Evolutionary conservation across 2,113 vertebrate genomes (phyloP), one percentile per base, ranked within the genome.

Genomic region (Cochlearius cochlearius): DNA sequence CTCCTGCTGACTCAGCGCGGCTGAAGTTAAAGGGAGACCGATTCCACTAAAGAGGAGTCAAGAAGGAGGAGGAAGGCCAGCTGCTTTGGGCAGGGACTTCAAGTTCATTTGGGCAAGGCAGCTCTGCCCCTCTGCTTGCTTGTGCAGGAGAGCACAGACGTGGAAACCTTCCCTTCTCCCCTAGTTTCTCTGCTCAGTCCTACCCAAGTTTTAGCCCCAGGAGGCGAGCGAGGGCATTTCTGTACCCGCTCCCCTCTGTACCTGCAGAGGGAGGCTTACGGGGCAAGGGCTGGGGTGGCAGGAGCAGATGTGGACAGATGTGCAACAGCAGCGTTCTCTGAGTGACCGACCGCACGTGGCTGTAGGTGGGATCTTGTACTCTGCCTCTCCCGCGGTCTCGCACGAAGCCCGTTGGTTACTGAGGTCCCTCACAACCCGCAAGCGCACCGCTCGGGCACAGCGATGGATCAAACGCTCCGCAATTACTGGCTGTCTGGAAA

Each of bases 251-350:
- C 11, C 60, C 14, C 18, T 11, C 32, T 5, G 10, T 3, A 0
- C 30, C 2, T 2, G 45, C 11, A 9, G 58, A 7, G 27, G 7
- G 11, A 1, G 29, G 58, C 5, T 16, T 18, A 0, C 0, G 16
- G 20, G 15, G 86, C 8, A 4, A 5, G 32, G 6, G 58, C 0
- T 14, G 50, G 59, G 53, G 4, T 15, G 66, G 32, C 25, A 50
- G 38, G 22, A 69, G 32, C 43, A 39, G 59, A 1, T 6, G 0
- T 0, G 56, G 52, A 7, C 75, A 66, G 68, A 64, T 71, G 50
- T 30, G 68, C 60, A 14, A 4, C 58, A 56, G 66, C 67, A 49
- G 80, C 60, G 41, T 4, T 26, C 88, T 23, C 64, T 4, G 27
- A 23, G n/a, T 6, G 45, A 9, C 71, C 1, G 6, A 1, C 66